These are phyloP conservation scores for Himantopus leucocephalus DNA, from an alignment of 2,113 vertebrate species.

Conservation along the genomic window DNA sequence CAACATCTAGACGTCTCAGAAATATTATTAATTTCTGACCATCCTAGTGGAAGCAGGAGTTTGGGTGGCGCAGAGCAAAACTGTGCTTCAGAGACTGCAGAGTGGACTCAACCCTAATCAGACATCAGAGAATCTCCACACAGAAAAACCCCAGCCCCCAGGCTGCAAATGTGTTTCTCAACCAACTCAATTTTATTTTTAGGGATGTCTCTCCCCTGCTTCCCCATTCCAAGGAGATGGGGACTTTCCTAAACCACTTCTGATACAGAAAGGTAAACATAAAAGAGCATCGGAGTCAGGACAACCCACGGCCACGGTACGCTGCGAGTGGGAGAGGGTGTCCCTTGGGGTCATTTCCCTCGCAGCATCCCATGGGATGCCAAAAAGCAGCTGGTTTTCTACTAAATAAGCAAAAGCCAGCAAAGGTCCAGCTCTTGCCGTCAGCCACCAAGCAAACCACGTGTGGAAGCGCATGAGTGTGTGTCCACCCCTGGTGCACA, in stretches of 20 bases:
- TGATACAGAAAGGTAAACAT: not conserved
- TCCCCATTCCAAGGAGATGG: not conserved
- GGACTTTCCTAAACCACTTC: not conserved
- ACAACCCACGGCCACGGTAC: accelerated
- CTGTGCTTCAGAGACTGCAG: not conserved
- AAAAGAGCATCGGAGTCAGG: not conserved
- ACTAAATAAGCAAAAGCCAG: not conserved
- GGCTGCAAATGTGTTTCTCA: not conserved
- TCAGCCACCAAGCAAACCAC: not conserved
- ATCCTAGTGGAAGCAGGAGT: not conserved
- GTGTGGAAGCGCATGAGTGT: not conserved
- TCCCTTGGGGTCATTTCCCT: not conserved
- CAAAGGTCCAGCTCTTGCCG: not conserved
- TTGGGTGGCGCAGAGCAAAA: not conserved
- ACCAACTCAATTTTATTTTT: not conserved
- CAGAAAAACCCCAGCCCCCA: not conserved
- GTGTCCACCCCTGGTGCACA: not conserved
- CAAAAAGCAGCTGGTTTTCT: not conserved
- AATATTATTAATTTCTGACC: not conserved
- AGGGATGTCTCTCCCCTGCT: not conserved
- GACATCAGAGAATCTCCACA: not conserved
- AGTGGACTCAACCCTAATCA: not conserved
- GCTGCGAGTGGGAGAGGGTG: accelerated
- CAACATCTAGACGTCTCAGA: not conserved
- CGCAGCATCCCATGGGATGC: not conserved